A percentile compares a stretch with the other conserved stretches of the same genome.
Evolutionary conservation across 2,113 vertebrate species (phyloP).

Genomic region (Emydura subglobosa): DNA sequence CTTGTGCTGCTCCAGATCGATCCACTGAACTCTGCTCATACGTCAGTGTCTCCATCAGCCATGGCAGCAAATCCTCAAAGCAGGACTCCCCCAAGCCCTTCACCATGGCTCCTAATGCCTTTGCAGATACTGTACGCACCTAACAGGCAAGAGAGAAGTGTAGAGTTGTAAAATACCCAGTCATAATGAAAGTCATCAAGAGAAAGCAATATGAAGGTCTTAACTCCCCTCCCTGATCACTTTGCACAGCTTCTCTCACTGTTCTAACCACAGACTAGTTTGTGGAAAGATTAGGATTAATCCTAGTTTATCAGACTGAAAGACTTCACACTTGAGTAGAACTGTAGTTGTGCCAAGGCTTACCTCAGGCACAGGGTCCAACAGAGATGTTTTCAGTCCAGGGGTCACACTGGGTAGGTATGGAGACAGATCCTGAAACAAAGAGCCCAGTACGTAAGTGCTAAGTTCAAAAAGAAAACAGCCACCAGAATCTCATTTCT

Average conservation of each 20-base stretch:
- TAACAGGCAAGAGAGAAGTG: constrained; percentile 50
- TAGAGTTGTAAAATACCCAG: not conserved
- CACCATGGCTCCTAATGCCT: constrained; percentile 98
- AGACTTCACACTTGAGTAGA: not conserved
- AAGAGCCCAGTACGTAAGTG: not conserved
- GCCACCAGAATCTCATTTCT: not conserved
- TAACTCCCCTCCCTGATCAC: not conserved
- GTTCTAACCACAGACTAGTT: not conserved
- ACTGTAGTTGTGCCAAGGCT: constrained; percentile 30
- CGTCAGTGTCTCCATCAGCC: constrained; percentile 97
- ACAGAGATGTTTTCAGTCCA: constrained; percentile 93
- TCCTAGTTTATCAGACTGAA: not conserved
- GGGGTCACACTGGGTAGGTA: constrained; percentile 97
- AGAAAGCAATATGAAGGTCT: not conserved
- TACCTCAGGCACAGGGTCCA: constrained; percentile 98
- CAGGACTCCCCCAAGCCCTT: constrained; percentile 98
- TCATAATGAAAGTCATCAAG: not conserved
- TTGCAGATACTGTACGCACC: constrained; percentile 97
- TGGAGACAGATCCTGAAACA: constrained; percentile 92
- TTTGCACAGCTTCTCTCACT: not conserved
- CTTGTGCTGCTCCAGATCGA: constrained; percentile 97
- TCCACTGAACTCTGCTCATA: constrained; percentile 99
- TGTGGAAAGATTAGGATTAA: not conserved
- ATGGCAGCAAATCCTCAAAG: constrained; percentile 96
- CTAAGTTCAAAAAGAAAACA: not conserved